A percentile compares a stretch with the other conserved stretches of the same genome.
Evolutionary conservation across 2,888 invertebrate species (phyloP).

Genomic region (Oligia fasciuncula): DNA sequence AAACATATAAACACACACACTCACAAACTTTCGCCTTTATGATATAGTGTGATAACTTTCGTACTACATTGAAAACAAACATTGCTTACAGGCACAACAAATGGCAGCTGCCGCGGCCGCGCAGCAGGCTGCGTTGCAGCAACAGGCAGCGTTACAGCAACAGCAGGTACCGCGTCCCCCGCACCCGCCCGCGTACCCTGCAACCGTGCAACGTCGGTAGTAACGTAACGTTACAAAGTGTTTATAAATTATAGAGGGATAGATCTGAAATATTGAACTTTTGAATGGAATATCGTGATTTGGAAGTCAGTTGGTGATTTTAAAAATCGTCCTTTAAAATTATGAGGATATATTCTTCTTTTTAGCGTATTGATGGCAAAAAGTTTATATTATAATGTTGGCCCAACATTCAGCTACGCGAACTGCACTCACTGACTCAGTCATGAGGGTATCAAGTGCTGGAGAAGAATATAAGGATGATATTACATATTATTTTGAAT

Average conservation of each 20-base stretch:
- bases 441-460: background rate
- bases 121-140: conserved; percentile 90
- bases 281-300: background rate
- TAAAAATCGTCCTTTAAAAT: background rate
- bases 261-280: conserved; percentile 21
- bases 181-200: conserved; percentile 86
- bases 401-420: background rate
- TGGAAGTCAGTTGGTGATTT: background rate
- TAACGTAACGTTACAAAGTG: conserved; percentile 6
- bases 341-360: background rate
- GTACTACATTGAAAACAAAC: background rate
- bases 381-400: no score
- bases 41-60: no score
- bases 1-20: no score
- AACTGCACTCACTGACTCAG: background rate
- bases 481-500: background rate
- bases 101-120: conserved; percentile 90
- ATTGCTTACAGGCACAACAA: conserved; percentile 86
- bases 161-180: conserved; percentile 91
- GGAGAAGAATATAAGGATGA: background rate
- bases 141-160: conserved; percentile 90
- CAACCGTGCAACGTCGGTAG: conserved; percentile 80
- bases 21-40: no score
- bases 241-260: background rate
- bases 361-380: background rate